These are phyloP conservation scores for Melanargia galathea DNA, from an alignment of 2,888 invertebrate genomes.

Conservation along the genomic window DNA sequence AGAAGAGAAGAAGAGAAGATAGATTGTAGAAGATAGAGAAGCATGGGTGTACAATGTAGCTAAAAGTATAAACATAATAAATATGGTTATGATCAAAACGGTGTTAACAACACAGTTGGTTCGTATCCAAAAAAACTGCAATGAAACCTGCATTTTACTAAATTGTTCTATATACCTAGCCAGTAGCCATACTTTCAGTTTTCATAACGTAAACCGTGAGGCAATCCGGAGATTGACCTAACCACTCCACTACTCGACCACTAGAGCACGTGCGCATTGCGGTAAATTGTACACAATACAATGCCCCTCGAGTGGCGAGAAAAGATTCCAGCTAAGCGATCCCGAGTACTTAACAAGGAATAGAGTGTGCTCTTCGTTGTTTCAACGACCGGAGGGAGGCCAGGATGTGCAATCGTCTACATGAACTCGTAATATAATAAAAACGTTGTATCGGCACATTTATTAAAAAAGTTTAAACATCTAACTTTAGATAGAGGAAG, in stretches of 20 bases:
- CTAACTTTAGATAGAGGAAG: background rate
- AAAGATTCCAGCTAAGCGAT: conserved; percentile 29
- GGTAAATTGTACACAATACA: conserved; percentile 28
- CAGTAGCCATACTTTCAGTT: background rate
- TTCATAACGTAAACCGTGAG: conserved; percentile 13
- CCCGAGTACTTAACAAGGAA: conserved; percentile 25
- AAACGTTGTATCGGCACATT: background rate
- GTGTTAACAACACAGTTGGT: background rate
- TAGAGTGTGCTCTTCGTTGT: conserved; percentile 24
- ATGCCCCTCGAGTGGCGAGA: conserved; percentile 20
- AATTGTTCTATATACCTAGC: too few relatives aligned
- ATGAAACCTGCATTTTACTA: too few relatives aligned
- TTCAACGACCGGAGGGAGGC: conserved; percentile 12
- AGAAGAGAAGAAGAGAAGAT: too few relatives aligned
- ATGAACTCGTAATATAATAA: conserved; percentile 5
- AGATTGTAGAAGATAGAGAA: too few relatives aligned
- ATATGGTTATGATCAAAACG: too few relatives aligned
- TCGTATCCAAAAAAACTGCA: too few relatives aligned
- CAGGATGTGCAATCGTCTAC: conserved; percentile 6
- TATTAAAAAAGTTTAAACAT: background rate
- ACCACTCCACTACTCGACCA: conserved; percentile 23
- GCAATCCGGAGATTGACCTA: conserved; percentile 22
- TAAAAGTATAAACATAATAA: too few relatives aligned
- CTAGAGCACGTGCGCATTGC: conserved; percentile 27
- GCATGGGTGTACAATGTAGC: too few relatives aligned